Percentiles rank a stretch among this genome's conserved stretches.
phyloP scores from a whole-genome alignment of 1,140 invertebrate genomes.

The Maconellicoccus hirsutus region DNA sequence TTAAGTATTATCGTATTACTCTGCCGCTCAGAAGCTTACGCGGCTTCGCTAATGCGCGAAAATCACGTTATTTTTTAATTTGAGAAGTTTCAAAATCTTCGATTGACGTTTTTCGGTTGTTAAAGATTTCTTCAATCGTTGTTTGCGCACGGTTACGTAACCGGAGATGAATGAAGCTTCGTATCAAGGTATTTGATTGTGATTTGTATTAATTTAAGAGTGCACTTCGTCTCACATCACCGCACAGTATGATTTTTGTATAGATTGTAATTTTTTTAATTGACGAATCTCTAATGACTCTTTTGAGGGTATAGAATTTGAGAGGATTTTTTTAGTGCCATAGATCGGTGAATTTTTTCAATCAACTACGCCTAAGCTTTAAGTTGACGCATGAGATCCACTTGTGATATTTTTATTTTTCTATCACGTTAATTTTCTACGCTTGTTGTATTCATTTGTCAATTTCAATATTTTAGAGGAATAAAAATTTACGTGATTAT shows the following conservation, averaged over 20 bases:
- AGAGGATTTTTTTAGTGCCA: background rate
- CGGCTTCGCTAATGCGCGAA: no score
- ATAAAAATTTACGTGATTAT: background rate
- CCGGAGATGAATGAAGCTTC: no score
- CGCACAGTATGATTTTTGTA: background rate
- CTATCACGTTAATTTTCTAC: constrained; percentile 7
- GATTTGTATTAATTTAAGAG: background rate
- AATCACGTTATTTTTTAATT: no score
- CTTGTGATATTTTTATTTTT: constrained; percentile 21
- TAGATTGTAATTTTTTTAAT: background rate
- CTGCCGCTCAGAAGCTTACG: no score
- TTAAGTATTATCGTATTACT: no score
- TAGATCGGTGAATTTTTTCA: background rate
- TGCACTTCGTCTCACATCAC: background rate
- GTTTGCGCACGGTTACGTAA: no score
- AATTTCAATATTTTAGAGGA: background rate
- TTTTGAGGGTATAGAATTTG: background rate
- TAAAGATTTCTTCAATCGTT: no score
- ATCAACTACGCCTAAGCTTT: background rate
- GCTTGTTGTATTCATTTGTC: background rate
- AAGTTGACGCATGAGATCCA: background rate
- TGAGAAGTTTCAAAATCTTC: no score
- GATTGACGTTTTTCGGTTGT: no score
- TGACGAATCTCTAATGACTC: background rate
- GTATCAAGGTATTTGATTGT: background rate